phyloP scores from a whole-genome alignment of 2,888 invertebrate species.

The Habrosyne pyritoides region DNA sequence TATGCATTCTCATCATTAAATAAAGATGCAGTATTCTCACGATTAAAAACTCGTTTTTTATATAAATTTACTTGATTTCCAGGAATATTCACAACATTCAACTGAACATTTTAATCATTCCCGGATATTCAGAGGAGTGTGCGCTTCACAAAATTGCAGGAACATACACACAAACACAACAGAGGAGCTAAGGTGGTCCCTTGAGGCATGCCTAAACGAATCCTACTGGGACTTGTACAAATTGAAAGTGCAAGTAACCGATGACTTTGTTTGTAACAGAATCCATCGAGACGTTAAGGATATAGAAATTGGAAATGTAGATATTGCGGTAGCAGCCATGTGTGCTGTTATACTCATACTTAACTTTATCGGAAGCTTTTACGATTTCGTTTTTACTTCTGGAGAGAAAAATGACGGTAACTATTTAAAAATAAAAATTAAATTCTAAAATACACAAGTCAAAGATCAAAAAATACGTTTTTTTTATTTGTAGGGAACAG shows the following conservation, averaged over 20 bases:
- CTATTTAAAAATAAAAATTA: not conserved
- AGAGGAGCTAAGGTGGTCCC: constrained; percentile 18
- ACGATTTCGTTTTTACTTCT: constrained; percentile 10
- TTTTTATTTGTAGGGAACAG: not conserved
- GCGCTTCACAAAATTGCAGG: constrained; percentile 35
- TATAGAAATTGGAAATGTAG: constrained; percentile 17
- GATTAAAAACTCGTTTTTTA: no score
- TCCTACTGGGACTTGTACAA: constrained; percentile 18
- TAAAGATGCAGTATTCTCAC: no score
- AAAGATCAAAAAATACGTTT: not conserved
- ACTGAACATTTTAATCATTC: constrained; percentile 41
- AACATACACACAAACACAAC: constrained; percentile 21
- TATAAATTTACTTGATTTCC: constrained; percentile 23
- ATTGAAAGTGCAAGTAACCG: constrained; percentile 21
- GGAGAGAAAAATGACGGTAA: not conserved
- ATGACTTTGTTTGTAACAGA: constrained; percentile 15
- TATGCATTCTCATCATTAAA: no score
- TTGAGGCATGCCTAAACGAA: constrained; percentile 32
- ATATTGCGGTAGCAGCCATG: constrained; percentile 10
- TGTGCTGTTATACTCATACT: constrained; percentile 13
- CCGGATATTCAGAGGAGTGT: constrained; percentile 35
- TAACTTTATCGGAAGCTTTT: constrained; percentile 23
- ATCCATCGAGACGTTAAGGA: constrained; percentile 8
- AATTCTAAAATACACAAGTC: no score
- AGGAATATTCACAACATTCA: constrained; percentile 40